Evolutionary conservation across 2,113 vertebrate genomes (phyloP).

Genomic region (Lophius piscatorius): DNA sequence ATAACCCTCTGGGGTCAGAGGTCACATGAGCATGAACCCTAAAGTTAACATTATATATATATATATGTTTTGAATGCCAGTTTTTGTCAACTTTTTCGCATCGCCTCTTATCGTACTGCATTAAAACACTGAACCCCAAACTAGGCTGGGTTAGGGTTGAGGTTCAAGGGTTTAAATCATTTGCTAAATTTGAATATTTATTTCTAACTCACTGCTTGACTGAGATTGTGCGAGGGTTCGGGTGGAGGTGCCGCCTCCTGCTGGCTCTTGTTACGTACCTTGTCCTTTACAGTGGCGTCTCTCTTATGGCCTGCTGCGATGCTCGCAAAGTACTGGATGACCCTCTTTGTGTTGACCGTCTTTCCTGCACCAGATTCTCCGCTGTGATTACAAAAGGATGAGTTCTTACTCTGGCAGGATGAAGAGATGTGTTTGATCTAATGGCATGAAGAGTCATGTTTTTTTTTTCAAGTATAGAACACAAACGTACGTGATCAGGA

Average conservation of each 20-base stretch:
- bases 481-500: constrained; percentile 89
- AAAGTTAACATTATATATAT: too few relatives aligned
- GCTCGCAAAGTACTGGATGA: constrained; percentile 96
- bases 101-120: too few relatives aligned
- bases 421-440: not conserved
- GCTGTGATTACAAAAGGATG: constrained; percentile 65
- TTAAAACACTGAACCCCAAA: too few relatives aligned
- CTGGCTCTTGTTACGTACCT: constrained; percentile 84
- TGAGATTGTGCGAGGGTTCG: too few relatives aligned
- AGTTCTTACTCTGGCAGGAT: not conserved
- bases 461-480: not conserved
- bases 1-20: too few relatives aligned
- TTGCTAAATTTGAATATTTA: too few relatives aligned
- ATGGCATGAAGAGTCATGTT: not conserved
- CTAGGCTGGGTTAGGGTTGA: too few relatives aligned
- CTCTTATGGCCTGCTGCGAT: constrained; percentile 90
- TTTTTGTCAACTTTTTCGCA: too few relatives aligned
- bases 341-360: constrained; percentile 96
- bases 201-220: not conserved
- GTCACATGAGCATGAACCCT: too few relatives aligned
- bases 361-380: constrained; percentile 98
- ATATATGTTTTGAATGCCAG: too few relatives aligned
- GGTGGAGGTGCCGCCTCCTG: too few relatives aligned
- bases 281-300: constrained; percentile 81
- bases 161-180: too few relatives aligned